These are phyloP conservation scores for Macrosteles quadrilineatus DNA, from an alignment of 1,140 invertebrate genomes.

Conservation along the genomic window DNA sequence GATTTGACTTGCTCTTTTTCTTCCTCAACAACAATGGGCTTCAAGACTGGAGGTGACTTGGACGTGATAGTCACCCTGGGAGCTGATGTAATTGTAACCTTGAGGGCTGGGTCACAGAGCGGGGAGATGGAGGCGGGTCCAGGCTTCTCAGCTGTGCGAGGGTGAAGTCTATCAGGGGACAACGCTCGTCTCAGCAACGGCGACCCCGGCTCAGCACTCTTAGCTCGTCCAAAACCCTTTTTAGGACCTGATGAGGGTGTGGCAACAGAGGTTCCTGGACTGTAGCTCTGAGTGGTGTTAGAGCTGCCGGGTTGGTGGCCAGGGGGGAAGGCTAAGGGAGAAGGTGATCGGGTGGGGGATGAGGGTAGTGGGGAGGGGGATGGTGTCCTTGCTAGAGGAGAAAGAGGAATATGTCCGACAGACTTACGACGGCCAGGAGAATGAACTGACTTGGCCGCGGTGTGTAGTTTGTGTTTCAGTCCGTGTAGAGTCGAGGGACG, in stretches of 20 bases:
- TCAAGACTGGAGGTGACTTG: conserved; percentile 51
- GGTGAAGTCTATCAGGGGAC: conserved; percentile 80
- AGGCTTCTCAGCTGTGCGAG: conserved; percentile 54
- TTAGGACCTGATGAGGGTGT: conserved; percentile 59
- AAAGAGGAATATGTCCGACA: conserved; percentile 93
- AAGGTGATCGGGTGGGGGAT: conserved; percentile 80
- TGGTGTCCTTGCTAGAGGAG: conserved; percentile 91
- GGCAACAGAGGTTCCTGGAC: conserved; percentile 57
- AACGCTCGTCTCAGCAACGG: conserved; percentile 83
- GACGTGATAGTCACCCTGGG: conserved; percentile 53
- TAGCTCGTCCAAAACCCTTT: conserved; percentile 74
- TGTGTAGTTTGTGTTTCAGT: conserved; percentile 88
- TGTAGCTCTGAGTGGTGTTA: conserved; percentile 78
- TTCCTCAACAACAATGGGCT: conserved; percentile 39
- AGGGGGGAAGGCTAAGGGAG: conserved; percentile 76
- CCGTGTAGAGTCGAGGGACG: conserved; percentile 93
- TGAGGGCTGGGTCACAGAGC: conserved; percentile 54
- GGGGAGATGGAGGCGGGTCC: conserved; percentile 57
- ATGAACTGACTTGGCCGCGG: conserved; percentile 68
- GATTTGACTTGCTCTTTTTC: conserved; percentile 35
- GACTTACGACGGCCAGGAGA: conserved; percentile 88
- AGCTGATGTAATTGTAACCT: conserved; percentile 52
- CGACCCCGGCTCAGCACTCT: conserved; percentile 83
- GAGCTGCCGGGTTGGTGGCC: conserved; percentile 75
- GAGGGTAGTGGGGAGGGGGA: conserved; percentile 87